These are phyloP conservation scores for Aptenodytes forsteri DNA, from an alignment of 2,113 vertebrate species.

Conservation along the genomic window DNA sequence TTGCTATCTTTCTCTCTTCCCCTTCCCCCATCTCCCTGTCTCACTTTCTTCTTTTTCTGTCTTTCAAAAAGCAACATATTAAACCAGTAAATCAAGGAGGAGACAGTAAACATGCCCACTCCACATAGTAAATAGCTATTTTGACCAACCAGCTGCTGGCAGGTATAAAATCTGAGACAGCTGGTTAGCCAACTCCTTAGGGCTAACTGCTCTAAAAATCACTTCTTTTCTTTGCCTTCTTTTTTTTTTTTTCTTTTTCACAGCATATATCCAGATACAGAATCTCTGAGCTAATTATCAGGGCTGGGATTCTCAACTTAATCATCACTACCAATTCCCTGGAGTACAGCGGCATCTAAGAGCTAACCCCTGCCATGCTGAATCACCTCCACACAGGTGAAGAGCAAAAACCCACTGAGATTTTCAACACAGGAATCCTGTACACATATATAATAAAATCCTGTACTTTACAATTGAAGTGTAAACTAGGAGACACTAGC, in stretches of 20 bases:
- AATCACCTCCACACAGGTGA: constrained; percentile 23
- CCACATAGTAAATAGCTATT: constrained; percentile 36
- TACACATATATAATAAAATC: neutral
- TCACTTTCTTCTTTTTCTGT: neutral
- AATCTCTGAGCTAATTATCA: constrained; percentile 83
- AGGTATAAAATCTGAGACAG: constrained; percentile 71
- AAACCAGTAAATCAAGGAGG: constrained; percentile 6
- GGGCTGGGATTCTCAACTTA: constrained; percentile 78
- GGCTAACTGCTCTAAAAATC: constrained; percentile 68
- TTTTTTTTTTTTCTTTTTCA: neutral
- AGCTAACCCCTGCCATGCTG: constrained; percentile 74
- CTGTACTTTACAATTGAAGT: neutral
- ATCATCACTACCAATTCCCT: constrained; percentile 76
- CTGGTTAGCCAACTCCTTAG: constrained; percentile 70
- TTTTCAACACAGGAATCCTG: neutral
- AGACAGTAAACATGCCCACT: neutral
- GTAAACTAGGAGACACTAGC: constrained; percentile 1
- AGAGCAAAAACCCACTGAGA: constrained; percentile 47
- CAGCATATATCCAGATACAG: constrained; percentile 71
- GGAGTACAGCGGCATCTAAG: constrained; percentile 70
- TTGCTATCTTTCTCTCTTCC: neutral
- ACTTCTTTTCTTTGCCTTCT: neutral
- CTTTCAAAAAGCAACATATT: neutral
- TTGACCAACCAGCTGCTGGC: constrained; percentile 63
- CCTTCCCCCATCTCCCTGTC: neutral